These are phyloP conservation scores for Chelon auratus DNA, from an alignment of 2,797 vertebrate species.

Conservation along the genomic window DNA sequence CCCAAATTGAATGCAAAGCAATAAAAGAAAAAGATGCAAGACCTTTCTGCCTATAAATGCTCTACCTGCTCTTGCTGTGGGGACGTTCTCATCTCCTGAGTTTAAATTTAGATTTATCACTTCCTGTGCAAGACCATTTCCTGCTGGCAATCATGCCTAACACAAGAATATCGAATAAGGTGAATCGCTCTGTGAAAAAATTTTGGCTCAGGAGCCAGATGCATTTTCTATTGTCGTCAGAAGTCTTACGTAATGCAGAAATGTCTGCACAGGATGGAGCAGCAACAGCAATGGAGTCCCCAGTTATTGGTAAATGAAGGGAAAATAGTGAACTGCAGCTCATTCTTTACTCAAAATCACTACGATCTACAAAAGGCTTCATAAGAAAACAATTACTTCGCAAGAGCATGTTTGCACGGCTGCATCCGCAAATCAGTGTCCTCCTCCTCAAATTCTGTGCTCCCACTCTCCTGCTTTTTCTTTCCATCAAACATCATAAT, in stretches of 20 bases:
- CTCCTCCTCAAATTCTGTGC: not conserved
- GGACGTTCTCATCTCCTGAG: constrained; percentile 34
- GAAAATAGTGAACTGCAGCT: constrained; percentile 1
- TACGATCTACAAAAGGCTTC: constrained; percentile 11
- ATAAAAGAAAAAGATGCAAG: constrained; percentile 1
- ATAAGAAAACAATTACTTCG: constrained; percentile 12
- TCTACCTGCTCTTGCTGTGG: constrained; percentile 17
- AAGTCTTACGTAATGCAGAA: constrained; percentile 37
- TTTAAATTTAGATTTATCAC: constrained; percentile 67
- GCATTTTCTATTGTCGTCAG: constrained; percentile 11
- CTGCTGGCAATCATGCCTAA: constrained; percentile 36
- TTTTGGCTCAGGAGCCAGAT: constrained; percentile 29
- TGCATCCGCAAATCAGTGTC: not conserved
- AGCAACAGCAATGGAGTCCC: not conserved
- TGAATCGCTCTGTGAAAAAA: constrained; percentile 22
- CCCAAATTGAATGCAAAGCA: constrained; percentile 1
- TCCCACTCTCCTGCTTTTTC: not conserved
- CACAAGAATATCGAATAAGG: constrained; percentile 46
- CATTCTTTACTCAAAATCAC: constrained; percentile 28
- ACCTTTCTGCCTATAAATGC: not conserved
- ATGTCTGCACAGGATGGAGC: constrained; percentile 7
- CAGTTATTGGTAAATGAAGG: not conserved
- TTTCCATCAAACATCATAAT: not conserved
- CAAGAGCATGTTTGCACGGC: not conserved
- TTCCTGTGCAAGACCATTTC: constrained; percentile 48